Evolutionary conservation across 2,797 vertebrate genomes (phyloP).

Genomic region (Anguilla anguilla): DNA sequence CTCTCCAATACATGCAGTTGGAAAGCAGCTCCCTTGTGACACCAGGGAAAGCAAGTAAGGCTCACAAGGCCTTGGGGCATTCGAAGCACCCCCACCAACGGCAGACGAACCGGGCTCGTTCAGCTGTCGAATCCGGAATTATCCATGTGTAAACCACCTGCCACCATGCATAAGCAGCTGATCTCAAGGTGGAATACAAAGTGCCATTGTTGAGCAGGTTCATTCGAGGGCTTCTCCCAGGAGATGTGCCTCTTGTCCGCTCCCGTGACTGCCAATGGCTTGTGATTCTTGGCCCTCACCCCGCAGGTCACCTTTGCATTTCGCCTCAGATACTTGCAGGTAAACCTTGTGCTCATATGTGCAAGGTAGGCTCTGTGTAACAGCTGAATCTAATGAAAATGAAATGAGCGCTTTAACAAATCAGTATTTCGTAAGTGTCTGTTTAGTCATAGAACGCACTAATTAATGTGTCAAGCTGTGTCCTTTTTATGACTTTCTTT

Average conservation of each 20-base stretch:
- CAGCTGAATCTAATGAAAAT: neutral
- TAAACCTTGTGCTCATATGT: conserved; percentile 28
- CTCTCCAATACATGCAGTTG: neutral
- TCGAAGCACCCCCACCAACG: neutral
- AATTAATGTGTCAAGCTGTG: neutral
- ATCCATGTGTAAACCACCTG: conserved; percentile 15
- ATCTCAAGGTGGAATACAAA: conserved; percentile 9
- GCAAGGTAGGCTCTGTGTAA: neutral
- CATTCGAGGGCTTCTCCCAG: neutral
- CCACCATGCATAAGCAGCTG: neutral
- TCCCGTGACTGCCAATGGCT: neutral
- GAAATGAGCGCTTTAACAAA: neutral
- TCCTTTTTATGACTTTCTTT: neutral
- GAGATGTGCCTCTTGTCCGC: conserved; percentile 7
- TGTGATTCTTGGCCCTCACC: neutral
- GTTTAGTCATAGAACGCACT: neutral
- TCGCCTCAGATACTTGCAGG: conserved; percentile 17
- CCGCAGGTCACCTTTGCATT: neutral
- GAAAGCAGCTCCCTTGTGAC: neutral
- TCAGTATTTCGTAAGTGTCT: neutral
- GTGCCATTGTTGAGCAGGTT: neutral
- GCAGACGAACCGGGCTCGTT: neutral
- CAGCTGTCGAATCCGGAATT: neutral
- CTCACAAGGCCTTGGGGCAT: neutral
- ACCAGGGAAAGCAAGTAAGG: neutral